Evolutionary conservation across 2,113 vertebrate genomes (phyloP), one percentile per base, ranked within the genome.

Genomic region (Anoplopoma fimbria): DNA sequence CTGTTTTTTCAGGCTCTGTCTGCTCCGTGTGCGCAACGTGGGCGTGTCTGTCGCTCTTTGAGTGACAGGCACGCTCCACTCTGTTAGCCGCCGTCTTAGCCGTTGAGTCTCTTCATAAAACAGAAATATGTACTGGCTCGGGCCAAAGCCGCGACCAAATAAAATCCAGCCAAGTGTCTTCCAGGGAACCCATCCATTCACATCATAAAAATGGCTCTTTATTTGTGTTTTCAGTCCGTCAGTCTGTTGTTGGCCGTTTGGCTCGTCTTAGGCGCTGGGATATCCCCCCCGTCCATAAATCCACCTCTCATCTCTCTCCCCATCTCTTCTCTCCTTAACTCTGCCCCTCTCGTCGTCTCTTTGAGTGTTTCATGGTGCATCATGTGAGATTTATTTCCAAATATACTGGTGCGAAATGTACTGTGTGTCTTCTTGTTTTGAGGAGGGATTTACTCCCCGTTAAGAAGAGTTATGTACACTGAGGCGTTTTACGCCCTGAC

Each of bases 311-410:
- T 76, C 90, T 91, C 87, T 62, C 72, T 36, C 49, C 86, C 80
- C 73, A 80, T 86, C 63, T 76, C 69, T 83, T 79, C 47, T 47
- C 79, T 81, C 82, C 83, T 86, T 78, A 84, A 78, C 82, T 83
- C 83, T 57, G 67, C 78, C 81, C 91, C 85, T 87, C 83, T 84
- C 36, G 61, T 76, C 84, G 77, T 87, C 86, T 92, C 79, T 82
- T 82, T 60, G 90, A 94, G 92, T 91, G 91, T 94, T 94, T 95
- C 92, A 91, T 85, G 90, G 90, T 75, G 91, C 90, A 93, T 94
- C 91, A 93, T 92, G 89, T 86, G 89, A 95, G 95, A 95, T 96
- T 95, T 95, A 95, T 96, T 91, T 95, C 92, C 92, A 94, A 94
- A 95, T 93, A 95, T 93, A 94, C 92, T 92, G 87, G 90, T 80